Percentiles rank a stretch among this genome's conserved stretches.
Evolutionary conservation across 2,797 vertebrate genomes (phyloP).

Genomic region (Meda fulgida): DNA sequence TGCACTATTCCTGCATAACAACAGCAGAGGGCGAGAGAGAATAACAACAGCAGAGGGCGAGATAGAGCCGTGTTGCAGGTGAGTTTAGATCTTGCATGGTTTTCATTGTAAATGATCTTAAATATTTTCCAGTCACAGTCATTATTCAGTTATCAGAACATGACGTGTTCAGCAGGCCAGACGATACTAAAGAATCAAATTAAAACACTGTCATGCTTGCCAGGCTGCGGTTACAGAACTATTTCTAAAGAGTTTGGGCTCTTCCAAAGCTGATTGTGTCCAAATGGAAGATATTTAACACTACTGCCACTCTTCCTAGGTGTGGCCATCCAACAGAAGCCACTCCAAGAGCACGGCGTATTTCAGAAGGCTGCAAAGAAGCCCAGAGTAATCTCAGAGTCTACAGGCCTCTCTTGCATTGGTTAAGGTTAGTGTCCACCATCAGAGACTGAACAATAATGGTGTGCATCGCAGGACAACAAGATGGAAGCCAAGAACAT

Average conservation of each 20-base stretch:
- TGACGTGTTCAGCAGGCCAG: not conserved
- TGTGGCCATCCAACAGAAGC: not conserved
- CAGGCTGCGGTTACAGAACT: not conserved
- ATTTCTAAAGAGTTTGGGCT: not conserved
- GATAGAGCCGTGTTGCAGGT: not conserved
- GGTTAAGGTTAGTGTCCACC: conserved; percentile 6
- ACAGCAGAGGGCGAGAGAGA: conserved; percentile 49
- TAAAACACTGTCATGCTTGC: not conserved
- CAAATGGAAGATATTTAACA: not conserved
- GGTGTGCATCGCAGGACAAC: conserved; percentile 21
- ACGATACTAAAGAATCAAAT: not conserved
- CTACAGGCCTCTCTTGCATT: not conserved
- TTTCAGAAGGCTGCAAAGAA: not conserved
- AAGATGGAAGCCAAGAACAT: conserved; percentile 17
- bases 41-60: conserved; percentile 51
- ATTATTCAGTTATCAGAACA: conserved; percentile 8
- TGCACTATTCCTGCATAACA: conserved; percentile 15
- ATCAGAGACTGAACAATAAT: conserved; percentile 3
- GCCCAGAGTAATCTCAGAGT: not conserved
- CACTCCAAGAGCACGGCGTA: not conserved
- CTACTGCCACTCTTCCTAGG: not conserved
- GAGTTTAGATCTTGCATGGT: not conserved
- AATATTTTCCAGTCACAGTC: not conserved
- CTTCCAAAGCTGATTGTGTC: not conserved
- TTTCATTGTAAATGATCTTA: not conserved